phyloP scores from a whole-genome alignment of 2,888 invertebrate species.

The Nymphalis polychloros region DNA sequence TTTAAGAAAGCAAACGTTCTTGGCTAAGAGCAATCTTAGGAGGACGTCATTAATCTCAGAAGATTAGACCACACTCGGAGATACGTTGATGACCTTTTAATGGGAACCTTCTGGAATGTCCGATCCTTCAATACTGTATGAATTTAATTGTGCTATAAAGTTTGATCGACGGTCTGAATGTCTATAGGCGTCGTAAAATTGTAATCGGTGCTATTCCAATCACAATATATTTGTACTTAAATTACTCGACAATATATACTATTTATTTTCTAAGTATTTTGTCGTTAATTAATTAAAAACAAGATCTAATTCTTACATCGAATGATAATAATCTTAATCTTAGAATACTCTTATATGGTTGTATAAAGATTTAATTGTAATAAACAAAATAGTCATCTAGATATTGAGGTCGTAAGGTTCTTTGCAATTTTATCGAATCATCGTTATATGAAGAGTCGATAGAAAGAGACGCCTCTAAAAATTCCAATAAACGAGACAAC shows the following conservation, averaged over 20 bases:
- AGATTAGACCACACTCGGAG: slow-evolving; percentile 40
- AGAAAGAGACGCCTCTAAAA: slow-evolving; percentile 25
- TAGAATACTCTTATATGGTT: too few species aligned
- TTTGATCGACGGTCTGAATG: slow-evolving; percentile 34
- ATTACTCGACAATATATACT: background rate
- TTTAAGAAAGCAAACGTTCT: slow-evolving; percentile 17
- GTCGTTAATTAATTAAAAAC: too few species aligned
- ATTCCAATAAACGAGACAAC: slow-evolving; percentile 30
- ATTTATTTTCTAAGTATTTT: background rate
- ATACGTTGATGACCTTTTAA: slow-evolving; percentile 49
- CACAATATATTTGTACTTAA: background rate
- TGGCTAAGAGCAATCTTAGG: slow-evolving; percentile 21
- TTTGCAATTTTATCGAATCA: slow-evolving; percentile 21
- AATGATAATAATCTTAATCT: too few species aligned
- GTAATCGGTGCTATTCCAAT: slow-evolving; percentile 24
- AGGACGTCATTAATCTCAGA: slow-evolving; percentile 43
- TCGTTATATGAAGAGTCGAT: slow-evolving; percentile 16
- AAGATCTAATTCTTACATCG: too few species aligned
- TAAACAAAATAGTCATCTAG: slow-evolving; percentile 1
- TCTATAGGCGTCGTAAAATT: slow-evolving; percentile 21
- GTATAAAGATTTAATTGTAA: slow-evolving; percentile 14
- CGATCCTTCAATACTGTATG: slow-evolving; percentile 33
- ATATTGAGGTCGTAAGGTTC: background rate
- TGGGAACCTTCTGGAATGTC: slow-evolving; percentile 39
- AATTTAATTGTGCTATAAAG: slow-evolving; percentile 35